Evolutionary conservation across 1,140 invertebrate species (phyloP).

Genomic region (Onthophagus taurus): DNA sequence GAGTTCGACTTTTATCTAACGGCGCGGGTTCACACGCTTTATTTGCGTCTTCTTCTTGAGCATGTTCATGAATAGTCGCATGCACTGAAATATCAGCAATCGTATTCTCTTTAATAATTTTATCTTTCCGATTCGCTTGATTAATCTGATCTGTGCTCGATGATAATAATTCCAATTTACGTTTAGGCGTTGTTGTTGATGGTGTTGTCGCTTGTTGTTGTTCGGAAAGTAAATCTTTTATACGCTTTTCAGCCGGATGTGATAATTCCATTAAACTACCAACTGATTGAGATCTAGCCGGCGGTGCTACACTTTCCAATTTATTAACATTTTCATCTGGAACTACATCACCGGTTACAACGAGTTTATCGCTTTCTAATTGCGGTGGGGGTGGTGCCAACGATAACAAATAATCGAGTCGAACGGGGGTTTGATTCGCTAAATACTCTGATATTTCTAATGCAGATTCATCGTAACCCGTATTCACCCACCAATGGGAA

Average conservation of each 20-base stretch:
- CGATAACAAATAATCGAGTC: constrained; percentile 78
- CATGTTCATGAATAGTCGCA: constrained; percentile 23
- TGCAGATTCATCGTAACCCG: constrained; percentile 74
- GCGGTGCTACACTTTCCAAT: constrained; percentile 35
- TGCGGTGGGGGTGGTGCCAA: constrained; percentile 58
- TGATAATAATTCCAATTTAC: constrained; percentile 60
- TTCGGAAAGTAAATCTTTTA: constrained; percentile 56
- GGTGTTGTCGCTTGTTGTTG: constrained; percentile 34
- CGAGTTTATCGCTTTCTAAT: constrained; percentile 52
- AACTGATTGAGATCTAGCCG: constrained; percentile 53
- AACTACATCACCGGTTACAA: constrained; percentile 47
- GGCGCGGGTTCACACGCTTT: constrained; percentile 25
- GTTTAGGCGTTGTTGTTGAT: constrained; percentile 42
- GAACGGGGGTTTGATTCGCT: constrained; percentile 80
- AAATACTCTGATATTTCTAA: constrained; percentile 78
- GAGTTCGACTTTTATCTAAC: constrained; percentile 30
- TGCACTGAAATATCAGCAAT: constrained; percentile 34
- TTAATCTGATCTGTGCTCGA: constrained; percentile 51
- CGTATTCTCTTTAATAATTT: constrained; percentile 35
- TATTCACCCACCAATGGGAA: constrained; percentile 89
- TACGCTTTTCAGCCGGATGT: constrained; percentile 44
- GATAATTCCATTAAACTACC: constrained; percentile 56
- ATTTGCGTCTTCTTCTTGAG: constrained; percentile 23
- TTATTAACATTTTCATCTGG: constrained; percentile 25
- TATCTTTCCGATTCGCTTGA: constrained; percentile 47